Evolutionary conservation across 2,888 invertebrate species (phyloP).

Genomic region (Amphipyra tragopoginis): DNA sequence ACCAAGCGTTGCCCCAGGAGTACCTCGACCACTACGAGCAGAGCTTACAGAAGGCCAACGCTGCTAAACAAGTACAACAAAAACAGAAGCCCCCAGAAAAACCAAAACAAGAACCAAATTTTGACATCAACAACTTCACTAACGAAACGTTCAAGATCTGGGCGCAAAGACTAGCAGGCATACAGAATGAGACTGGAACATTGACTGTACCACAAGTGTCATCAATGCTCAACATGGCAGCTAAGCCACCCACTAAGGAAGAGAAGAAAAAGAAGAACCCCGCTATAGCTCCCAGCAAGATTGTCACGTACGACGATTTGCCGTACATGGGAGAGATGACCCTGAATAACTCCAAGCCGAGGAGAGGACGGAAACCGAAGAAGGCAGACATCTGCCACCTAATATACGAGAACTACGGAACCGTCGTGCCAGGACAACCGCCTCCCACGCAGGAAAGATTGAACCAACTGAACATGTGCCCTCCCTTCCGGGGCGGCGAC

Average conservation of each 20-base stretch:
- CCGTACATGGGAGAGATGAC: constrained; percentile 98
- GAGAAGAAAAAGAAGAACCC: constrained; percentile 80
- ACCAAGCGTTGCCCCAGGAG: constrained; percentile 94
- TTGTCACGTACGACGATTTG: constrained; percentile 94
- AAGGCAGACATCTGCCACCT: constrained; percentile 97
- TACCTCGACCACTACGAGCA: constrained; percentile 95
- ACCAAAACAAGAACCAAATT: constrained; percentile 78
- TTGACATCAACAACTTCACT: constrained; percentile 82
- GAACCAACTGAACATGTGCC: constrained; percentile 66
- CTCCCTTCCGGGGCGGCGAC: constrained; percentile 68
- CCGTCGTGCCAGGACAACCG: constrained; percentile 94
- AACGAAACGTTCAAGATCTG: constrained; percentile 93
- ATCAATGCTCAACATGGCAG: constrained; percentile 69
- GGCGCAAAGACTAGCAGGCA: constrained; percentile 93
- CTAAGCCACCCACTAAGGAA: constrained; percentile 72
- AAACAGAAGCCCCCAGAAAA: constrained; percentile 76
- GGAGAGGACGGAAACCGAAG: constrained; percentile 96
- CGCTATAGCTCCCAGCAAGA: constrained; percentile 83
- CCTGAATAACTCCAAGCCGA: constrained; percentile 95
- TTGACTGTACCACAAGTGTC: constrained; percentile 70
- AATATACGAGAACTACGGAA: constrained; percentile 97
- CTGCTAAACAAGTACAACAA: constrained; percentile 74
- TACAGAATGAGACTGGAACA: constrained; percentile 90
- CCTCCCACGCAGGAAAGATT: constrained; percentile 84
- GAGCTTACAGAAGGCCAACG: constrained; percentile 89